Conservation (phyloP, 2,113 vertebrate species). For the Motacilla tschutschensis region DNA sequence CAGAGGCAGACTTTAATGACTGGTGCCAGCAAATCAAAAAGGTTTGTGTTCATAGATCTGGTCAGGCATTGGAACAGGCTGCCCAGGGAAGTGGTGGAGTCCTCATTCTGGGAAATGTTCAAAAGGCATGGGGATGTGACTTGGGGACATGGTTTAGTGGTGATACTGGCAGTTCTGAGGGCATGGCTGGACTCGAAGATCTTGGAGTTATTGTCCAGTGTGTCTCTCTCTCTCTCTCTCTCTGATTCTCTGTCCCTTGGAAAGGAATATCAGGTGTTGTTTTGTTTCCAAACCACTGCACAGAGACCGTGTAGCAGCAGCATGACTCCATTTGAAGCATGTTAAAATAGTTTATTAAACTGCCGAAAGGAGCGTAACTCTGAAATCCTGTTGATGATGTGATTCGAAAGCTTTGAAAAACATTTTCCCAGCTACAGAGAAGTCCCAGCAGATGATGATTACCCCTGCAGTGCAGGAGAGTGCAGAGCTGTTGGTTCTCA, state of each 20-base stretch:
- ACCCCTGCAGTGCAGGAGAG: not conserved
- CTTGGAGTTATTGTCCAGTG: not conserved
- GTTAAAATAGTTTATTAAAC: not conserved
- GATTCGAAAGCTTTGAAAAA: not conserved
- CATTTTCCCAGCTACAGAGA: not conserved
- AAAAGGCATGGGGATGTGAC: not conserved
- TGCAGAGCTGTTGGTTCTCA: not conserved
- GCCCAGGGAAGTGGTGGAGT: not conserved
- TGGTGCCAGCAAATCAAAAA: constrained; percentile 93
- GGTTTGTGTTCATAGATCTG: constrained; percentile 70
- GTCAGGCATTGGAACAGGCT: not conserved
- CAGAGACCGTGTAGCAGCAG: not conserved
- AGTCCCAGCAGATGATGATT: rapidly evolving
- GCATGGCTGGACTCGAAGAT: not conserved
- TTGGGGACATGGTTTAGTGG: not conserved
- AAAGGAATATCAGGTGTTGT: not conserved
- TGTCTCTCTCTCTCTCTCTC: not conserved
- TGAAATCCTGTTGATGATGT: not conserved
- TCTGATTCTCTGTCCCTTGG: not conserved
- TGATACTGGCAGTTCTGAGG: not conserved
- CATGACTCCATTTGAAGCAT: not conserved
- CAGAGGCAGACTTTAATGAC: constrained; percentile 91
- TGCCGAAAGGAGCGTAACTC: not conserved
- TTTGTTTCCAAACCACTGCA: not conserved
- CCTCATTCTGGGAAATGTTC: not conserved